Percentiles rank a stretch among this genome's conserved stretches.
Evolutionary conservation across 2,888 invertebrate genomes (phyloP).

Genomic region (Physocephala rufipes): DNA sequence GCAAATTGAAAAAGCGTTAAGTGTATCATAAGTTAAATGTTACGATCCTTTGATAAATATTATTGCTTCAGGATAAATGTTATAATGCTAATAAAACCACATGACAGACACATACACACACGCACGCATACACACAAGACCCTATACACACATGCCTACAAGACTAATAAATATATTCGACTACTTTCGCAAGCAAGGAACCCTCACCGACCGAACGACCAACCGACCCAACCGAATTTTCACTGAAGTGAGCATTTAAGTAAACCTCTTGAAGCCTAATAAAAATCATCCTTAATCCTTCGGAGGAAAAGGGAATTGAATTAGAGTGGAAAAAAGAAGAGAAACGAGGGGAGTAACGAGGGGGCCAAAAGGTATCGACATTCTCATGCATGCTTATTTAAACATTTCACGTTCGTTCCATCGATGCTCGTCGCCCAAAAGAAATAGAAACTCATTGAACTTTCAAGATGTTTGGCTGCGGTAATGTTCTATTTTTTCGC

Average conservation of each 20-base stretch:
- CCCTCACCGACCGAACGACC: too few relatives aligned
- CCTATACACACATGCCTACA: background rate
- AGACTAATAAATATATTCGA: background rate
- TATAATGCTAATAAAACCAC: constrained; percentile 32
- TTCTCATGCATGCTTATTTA: constrained; percentile 13
- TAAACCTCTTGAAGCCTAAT: background rate
- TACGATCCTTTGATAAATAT: constrained; percentile 31
- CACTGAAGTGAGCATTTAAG: background rate
- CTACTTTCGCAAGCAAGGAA: background rate
- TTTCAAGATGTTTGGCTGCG: constrained; percentile 34
- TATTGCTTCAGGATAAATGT: constrained; percentile 32
- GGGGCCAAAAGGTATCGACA: too few relatives aligned
- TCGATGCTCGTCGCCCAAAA: constrained; percentile 11
- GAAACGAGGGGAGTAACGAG: too few relatives aligned
- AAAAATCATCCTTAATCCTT: constrained; percentile 4
- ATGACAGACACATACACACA: background rate
- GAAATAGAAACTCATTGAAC: constrained; percentile 44
- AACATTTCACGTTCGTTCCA: constrained; percentile 34
- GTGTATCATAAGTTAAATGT: constrained; percentile 35
- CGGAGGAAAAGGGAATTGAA: background rate
- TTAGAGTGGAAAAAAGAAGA: background rate
- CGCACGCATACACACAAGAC: constrained; percentile 8
- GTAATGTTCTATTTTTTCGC: background rate
- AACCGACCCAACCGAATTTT: too few relatives aligned
- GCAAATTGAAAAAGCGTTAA: constrained; percentile 42